Conservation (phyloP, 2,797 vertebrate species). For the Rhinophrynus dorsalis region DNA sequence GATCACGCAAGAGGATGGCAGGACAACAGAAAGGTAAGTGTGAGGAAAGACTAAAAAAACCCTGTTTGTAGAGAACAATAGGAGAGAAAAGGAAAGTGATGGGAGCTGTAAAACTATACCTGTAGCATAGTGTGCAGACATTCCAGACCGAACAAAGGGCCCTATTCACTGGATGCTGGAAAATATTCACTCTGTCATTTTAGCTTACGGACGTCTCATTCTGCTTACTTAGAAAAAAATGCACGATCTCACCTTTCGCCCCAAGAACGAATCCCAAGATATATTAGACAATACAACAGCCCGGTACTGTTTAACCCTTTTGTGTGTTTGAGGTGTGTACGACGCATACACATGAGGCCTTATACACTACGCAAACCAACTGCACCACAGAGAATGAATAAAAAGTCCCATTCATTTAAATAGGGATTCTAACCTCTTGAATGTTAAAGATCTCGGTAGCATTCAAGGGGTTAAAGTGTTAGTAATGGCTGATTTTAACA, state of each 20-base stretch:
- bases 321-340: too few species aligned
- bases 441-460: too few species aligned
- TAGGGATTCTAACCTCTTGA: too few species aligned
- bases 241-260: neutral
- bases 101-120: constrained; percentile 37
- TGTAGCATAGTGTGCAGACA: constrained; percentile 24
- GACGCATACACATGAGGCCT: too few species aligned
- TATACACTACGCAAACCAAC: too few species aligned
- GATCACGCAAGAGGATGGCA: constrained; percentile 2
- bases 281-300: neutral
- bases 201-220: constrained; percentile 3
- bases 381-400: too few species aligned
- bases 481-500: too few species aligned
- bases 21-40: neutral
- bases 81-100: constrained; percentile 34
- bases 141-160: constrained; percentile 29
- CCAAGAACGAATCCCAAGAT: neutral
- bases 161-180: constrained; percentile 9
- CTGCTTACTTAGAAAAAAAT: neutral
- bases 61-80: constrained; percentile 1
- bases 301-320: too few species aligned
- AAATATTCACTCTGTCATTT: constrained; percentile 15
- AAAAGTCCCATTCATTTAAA: too few species aligned
- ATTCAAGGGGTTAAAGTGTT: too few species aligned
- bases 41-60: neutral